Evolutionary conservation across 2,888 invertebrate genomes (phyloP).

Genomic region (Epicampocera succincta): DNA sequence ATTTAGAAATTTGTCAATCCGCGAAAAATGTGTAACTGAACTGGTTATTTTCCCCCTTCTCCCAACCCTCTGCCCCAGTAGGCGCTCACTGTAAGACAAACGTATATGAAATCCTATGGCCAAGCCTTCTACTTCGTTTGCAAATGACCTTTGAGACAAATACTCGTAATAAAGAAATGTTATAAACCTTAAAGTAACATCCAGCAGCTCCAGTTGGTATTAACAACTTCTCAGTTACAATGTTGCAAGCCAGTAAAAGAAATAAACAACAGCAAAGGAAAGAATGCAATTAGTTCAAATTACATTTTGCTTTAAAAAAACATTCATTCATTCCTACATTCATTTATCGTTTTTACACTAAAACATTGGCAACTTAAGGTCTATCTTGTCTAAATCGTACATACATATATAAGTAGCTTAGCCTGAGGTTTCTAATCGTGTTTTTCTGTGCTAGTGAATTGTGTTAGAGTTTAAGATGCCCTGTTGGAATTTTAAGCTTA

Average conservation of each 20-base stretch:
- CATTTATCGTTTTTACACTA: conserved; percentile 28
- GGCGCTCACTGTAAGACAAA: too few species aligned
- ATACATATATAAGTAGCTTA: conserved; percentile 62
- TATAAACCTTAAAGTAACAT: too few species aligned
- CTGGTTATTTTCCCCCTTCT: too few species aligned
- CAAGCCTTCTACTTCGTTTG: neutral
- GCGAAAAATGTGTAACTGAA: too few species aligned
- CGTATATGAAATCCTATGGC: too few species aligned
- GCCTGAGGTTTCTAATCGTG: conserved; percentile 19
- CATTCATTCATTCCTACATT: conserved; percentile 25
- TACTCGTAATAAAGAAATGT: too few species aligned
- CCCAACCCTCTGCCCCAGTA: too few species aligned
- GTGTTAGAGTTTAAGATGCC: neutral
- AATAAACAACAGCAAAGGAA: conserved; percentile 5
- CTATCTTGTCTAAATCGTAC: conserved; percentile 55
- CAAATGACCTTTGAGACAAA: too few species aligned
- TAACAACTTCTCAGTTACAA: too few species aligned
- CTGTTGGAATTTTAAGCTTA: too few species aligned
- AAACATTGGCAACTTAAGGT: conserved; percentile 53
- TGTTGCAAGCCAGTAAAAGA: conserved; percentile 8
- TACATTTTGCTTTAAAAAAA: conserved; percentile 47
- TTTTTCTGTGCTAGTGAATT: neutral
- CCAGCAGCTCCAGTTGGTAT: too few species aligned
- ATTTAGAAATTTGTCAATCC: too few species aligned
- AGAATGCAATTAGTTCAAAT: conserved; percentile 59